Base-by-base conservation (phyloP, 2,113 vertebrate genomes). In the Odocoileus hemionus region DNA sequence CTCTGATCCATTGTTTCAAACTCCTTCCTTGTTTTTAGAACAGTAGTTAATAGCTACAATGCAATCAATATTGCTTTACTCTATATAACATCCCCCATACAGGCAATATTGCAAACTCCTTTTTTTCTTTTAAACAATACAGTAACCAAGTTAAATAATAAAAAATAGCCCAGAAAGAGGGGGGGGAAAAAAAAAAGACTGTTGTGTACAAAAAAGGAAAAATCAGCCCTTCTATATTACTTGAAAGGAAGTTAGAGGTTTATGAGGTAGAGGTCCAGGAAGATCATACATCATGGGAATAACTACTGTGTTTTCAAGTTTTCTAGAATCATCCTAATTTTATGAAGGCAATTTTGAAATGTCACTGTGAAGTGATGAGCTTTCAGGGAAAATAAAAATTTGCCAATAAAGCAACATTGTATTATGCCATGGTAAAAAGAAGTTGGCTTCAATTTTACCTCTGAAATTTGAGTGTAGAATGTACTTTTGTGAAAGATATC, bases 61-160 rank as follows among this genome's bases (percentile, higher is more conserved):
- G 28, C 78, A 96, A 92, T 97, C 97, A 97, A 97, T 97, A 97
- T 28, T 2, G 1, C 14, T 97, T 94, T 89, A 83, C 58, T 10
- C 58, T 70, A n/a, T 85, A 93, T 93, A 89, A 47, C 39, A 83
- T 85, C 50, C 89, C 80, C 58, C 96, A 92, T 58, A 85, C 30
- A 95, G 79, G 61, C 74, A 94, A 85, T 97, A 78, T 58, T 64
- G 54, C 36, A 96, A 97, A 96, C 76, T 98, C 23, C 25, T 95
- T 95, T 97, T 52, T 95, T 55, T 96, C 93, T 95, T 98, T 98
- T 98, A 97, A 98, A 97, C 97, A 97, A 97, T 95, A 96, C 28
- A 98, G 79, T 82, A 97, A 93, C 91, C 64, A 97, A 96, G 89
- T 97, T 98, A 97, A 98, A 97, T 97, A 98, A 97, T 97, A 98